These are phyloP conservation scores for Tetraodon nigroviridis DNA, from an alignment of 2,113 vertebrate genomes.

Conservation along the genomic window DNA sequence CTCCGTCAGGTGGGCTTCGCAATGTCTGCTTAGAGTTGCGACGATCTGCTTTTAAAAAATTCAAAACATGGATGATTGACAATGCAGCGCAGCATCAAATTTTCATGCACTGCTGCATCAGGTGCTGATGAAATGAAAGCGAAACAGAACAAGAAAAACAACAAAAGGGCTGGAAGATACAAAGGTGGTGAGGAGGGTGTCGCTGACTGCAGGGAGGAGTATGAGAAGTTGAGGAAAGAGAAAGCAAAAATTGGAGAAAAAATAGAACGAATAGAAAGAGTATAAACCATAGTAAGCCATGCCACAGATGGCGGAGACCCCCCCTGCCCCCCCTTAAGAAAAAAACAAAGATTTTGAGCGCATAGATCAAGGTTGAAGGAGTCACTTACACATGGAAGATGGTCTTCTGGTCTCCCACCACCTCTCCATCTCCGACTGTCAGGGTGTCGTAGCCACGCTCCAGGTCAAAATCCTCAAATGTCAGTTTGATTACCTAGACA, in stretches of 20 bases:
- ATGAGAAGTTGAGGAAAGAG: conserved; percentile 22
- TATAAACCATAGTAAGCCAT: too few relatives aligned
- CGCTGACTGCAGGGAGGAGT: conserved; percentile 16
- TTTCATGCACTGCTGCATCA: conserved; percentile 58
- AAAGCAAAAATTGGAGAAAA: conserved; percentile 17
- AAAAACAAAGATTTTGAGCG: conserved; percentile 20
- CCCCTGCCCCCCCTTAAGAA: too few relatives aligned
- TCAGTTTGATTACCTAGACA: conserved; percentile 94
- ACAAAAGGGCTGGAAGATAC: conserved; percentile 21
- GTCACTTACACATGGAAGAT: conserved; percentile 95
- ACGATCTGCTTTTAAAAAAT: conserved; percentile 61
- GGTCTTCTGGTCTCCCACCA: conserved; percentile 93
- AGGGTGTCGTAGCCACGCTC: conserved; percentile 98
- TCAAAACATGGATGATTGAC: conserved; percentile 65
- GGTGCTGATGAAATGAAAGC: conserved; percentile 66
- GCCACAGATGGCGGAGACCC: neutral
- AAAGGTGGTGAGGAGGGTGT: conserved; percentile 18
- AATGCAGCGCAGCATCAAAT: conserved; percentile 54
- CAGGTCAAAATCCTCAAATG: conserved; percentile 96
- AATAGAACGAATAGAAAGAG: conserved; percentile 9
- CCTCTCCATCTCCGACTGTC: conserved; percentile 90
- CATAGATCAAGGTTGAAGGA: conserved; percentile 25
- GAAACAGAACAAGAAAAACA: conserved; percentile 33
- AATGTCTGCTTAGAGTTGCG: conserved; percentile 43
- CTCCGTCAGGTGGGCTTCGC: conserved; percentile 58